Conservation (phyloP, 2,888 invertebrate genomes). For the Itoplectis maculator region DNA sequence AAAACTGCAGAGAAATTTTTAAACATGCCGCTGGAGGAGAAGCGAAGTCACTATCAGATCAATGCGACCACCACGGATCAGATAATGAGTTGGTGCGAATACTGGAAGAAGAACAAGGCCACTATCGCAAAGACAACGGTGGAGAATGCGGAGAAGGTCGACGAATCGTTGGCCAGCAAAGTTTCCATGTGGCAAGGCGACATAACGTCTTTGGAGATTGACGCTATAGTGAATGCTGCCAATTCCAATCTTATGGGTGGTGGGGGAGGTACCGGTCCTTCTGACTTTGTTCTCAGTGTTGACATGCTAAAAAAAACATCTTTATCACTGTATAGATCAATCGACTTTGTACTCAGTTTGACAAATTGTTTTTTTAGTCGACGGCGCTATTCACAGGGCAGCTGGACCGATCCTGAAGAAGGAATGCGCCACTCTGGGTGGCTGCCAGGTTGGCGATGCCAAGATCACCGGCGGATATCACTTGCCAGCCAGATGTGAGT, state of each 20-base stretch:
- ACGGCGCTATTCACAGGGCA: constrained; percentile 94
- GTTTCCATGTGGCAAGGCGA: constrained; percentile 91
- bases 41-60: constrained; percentile 85
- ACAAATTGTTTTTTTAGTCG: constrained; percentile 86
- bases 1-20: constrained; percentile 84
- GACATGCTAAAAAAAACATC: too few species aligned
- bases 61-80: constrained; percentile 84
- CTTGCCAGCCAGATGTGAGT: constrained; percentile 93
- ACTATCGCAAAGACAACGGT: constrained; percentile 77
- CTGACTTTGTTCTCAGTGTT: too few species aligned
- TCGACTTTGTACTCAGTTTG: too few species aligned
- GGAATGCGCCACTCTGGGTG: constrained; percentile 90
- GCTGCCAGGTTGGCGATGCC: constrained; percentile 93
- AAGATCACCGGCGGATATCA: constrained; percentile 93
- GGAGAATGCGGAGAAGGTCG: constrained; percentile 72
- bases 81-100: constrained; percentile 87
- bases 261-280: constrained; percentile 87
- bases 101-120: constrained; percentile 83
- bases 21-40: constrained; percentile 86
- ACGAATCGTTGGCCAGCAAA: constrained; percentile 85
- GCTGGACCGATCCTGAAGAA: constrained; percentile 90
- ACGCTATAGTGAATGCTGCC: constrained; percentile 96
- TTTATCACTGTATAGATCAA: too few species aligned
- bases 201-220: constrained; percentile 93
- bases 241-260: constrained; percentile 91